Percentiles rank a stretch among this genome's conserved stretches.
phyloP scores from a whole-genome alignment of 2,113 vertebrate genomes.

The Albula glossodonta region DNA sequence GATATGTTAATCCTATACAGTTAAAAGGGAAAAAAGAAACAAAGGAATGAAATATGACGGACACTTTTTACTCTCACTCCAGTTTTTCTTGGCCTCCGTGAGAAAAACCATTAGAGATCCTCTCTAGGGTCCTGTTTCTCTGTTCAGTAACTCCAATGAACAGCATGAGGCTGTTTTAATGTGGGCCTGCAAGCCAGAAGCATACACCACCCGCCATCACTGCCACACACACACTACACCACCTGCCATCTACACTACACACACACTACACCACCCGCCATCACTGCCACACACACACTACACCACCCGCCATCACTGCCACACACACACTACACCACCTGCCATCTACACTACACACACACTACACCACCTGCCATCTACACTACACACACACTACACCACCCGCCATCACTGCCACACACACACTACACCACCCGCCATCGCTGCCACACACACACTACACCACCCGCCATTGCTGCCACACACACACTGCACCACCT shows the following conservation, averaged over 20 bases:
- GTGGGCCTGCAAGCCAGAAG: slow-evolving; percentile 30
- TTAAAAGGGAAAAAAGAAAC: background rate
- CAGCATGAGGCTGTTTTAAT: slow-evolving; percentile 54
- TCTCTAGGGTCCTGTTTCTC: slow-evolving; percentile 21
- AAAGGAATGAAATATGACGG: background rate
- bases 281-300: background rate
- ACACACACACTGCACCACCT: too few species aligned
- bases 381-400: too few species aligned
- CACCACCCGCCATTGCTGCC: background rate
- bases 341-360: too few species aligned
- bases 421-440: too few species aligned
- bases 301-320: too few species aligned
- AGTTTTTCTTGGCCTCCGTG: background rate
- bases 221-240: slow-evolving; percentile 16
- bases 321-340: too few species aligned
- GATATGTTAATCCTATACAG: background rate
- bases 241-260: slow-evolving; percentile 25
- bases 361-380: too few species aligned
- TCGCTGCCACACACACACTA: too few species aligned
- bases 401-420: too few species aligned
- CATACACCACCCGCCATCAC: background rate
- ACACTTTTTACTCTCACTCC: background rate
- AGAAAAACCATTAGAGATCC: slow-evolving; percentile 14
- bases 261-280: background rate
- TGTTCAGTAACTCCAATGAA: slow-evolving; percentile 43